Conservation (phyloP, 2,113 vertebrate genomes). For the Zeus faber region DNA sequence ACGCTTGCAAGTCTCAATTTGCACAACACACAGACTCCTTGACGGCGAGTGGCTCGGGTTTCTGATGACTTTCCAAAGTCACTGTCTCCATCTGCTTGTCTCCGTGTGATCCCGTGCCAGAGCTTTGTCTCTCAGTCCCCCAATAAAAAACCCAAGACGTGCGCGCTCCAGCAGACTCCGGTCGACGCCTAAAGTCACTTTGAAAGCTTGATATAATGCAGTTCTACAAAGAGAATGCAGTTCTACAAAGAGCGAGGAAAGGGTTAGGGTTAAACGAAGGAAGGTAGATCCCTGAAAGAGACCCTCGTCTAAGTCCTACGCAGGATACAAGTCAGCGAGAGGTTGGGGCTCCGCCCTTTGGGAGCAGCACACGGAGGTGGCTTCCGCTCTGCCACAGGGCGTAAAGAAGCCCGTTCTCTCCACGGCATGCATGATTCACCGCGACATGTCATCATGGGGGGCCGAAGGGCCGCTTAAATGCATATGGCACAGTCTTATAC, state of each 20-base stretch:
- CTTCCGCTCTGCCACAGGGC: constrained; percentile 21
- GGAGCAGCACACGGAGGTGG: too few species aligned
- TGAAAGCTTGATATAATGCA: neutral
- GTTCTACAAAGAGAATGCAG: neutral
- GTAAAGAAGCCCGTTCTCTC: constrained; percentile 39
- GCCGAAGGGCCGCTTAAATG: constrained; percentile 40
- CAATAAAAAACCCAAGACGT: neutral
- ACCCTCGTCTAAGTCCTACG: too few species aligned
- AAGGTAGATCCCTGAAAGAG: neutral
- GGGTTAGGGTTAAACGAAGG: neutral
- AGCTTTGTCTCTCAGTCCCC: neutral
- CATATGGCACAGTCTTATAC: constrained; percentile 32
- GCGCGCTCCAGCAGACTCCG: neutral
- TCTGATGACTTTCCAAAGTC: constrained; percentile 38
- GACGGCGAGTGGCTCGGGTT: constrained; percentile 44
- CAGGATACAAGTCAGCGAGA: too few species aligned
- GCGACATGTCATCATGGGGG: constrained; percentile 37
- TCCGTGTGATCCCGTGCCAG: neutral
- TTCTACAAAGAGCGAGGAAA: neutral
- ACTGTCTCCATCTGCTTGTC: constrained; percentile 20
- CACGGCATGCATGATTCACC: constrained; percentile 51
- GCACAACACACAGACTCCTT: constrained; percentile 19
- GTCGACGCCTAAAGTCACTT: neutral
- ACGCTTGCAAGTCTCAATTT: constrained; percentile 30
- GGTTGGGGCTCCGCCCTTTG: too few species aligned